Percentiles rank a stretch among this genome's conserved stretches.
phyloP scores from a whole-genome alignment of 2,888 invertebrate species.

The Caradrina kadenii region DNA sequence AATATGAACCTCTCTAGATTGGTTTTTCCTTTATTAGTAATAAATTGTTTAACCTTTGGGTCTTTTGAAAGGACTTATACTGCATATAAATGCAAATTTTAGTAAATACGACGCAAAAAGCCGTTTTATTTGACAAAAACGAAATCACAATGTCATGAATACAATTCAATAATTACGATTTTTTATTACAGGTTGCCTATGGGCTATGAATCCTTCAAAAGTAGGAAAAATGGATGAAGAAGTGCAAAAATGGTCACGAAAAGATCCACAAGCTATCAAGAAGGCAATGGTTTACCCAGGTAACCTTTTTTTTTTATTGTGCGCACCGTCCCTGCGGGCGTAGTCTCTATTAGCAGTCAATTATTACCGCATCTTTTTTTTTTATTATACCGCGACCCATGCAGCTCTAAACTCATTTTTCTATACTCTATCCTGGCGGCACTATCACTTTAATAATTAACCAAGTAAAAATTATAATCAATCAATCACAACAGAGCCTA shows the following conservation, averaged over 20 bases:
- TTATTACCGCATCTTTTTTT: no score
- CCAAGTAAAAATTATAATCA: background rate
- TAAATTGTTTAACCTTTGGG: no score
- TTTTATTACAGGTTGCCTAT: constrained; percentile 93
- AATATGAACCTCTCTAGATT: no score
- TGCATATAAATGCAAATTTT: no score
- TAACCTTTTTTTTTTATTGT: constrained; percentile 67
- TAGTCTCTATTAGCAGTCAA: background rate
- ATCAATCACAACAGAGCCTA: background rate
- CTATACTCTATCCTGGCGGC: background rate
- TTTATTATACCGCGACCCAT: background rate
- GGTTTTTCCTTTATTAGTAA: no score
- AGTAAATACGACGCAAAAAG: background rate
- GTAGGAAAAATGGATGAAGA: constrained; percentile 99
- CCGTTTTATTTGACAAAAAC: background rate
- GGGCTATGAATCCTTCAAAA: constrained; percentile 99
- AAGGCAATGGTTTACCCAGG: constrained; percentile 98
- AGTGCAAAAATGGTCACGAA: constrained; percentile 98
- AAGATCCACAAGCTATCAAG: constrained; percentile 97
- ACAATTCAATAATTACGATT: background rate
- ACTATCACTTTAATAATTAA: background rate
- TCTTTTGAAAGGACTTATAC: no score
- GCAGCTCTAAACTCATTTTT: background rate
- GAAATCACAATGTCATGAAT: background rate
- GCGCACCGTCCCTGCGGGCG: background rate